phyloP scores from a whole-genome alignment of 2,797 vertebrate species.

The Tangara arthus region DNA sequence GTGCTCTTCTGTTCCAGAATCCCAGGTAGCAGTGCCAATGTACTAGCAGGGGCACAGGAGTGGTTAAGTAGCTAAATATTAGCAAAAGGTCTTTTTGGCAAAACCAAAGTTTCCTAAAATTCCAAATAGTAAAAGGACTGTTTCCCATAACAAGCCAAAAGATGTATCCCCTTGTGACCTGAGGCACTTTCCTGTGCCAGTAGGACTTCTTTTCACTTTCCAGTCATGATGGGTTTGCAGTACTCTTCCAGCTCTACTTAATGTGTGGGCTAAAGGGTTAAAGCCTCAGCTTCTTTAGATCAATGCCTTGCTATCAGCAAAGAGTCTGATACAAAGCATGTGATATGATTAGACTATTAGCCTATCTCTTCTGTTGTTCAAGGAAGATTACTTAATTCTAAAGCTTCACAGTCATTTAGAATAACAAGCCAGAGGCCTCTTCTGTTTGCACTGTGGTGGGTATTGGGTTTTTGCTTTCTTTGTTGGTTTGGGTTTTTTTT shows the following conservation, averaged over 20 bases:
- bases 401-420: not conserved
- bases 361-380: not conserved
- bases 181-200: not conserved
- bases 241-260: not conserved
- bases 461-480: not conserved
- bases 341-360: not conserved
- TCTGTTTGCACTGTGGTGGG: not conserved
- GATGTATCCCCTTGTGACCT: not conserved
- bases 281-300: not conserved
- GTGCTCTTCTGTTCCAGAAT: not conserved
- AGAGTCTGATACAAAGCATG: not conserved
- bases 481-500: not conserved
- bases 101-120: not conserved
- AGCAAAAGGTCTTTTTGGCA: not conserved
- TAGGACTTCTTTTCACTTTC: not conserved
- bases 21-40: fast-evolving
- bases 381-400: not conserved
- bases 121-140: not conserved
- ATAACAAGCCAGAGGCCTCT: not conserved
- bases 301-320: not conserved
- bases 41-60: not conserved
- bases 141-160: not conserved
- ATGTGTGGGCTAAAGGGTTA: not conserved
- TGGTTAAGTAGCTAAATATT: not conserved
- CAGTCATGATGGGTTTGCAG: not conserved